phyloP scores from a whole-genome alignment of 1,140 invertebrate species.

The Scaptomyza montana region DNA sequence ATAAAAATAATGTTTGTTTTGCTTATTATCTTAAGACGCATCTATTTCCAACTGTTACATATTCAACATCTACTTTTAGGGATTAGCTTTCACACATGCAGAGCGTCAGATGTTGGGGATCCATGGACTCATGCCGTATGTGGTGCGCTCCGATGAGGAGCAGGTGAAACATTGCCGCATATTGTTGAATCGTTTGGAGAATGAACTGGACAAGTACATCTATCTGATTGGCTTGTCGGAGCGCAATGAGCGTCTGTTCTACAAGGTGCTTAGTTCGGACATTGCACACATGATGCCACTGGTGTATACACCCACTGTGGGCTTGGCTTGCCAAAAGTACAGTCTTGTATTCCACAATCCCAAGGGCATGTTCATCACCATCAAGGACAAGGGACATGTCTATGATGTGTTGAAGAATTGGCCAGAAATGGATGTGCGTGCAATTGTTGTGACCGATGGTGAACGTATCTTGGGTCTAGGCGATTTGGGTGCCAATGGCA shows the following conservation, averaged over 20 bases:
- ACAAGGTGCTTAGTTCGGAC: slow-evolving; percentile 94
- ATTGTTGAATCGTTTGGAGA: slow-evolving; percentile 90
- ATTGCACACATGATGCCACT: slow-evolving; percentile 94
- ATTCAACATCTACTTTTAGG: no score
- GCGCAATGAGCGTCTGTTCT: slow-evolving; percentile 97
- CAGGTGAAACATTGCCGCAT: slow-evolving; percentile 90
- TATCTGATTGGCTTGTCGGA: slow-evolving; percentile 92
- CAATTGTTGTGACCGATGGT: slow-evolving; percentile 97
- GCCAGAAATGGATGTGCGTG: slow-evolving; percentile 90
- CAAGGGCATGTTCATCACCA: slow-evolving; percentile 97
- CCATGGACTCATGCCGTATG: slow-evolving; percentile 92
- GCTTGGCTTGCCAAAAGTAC: slow-evolving; percentile 89
- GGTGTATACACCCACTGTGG: slow-evolving; percentile 84
- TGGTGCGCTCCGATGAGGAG: slow-evolving; percentile 93
- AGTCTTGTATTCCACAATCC: slow-evolving; percentile 85
- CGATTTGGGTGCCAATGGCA: slow-evolving; percentile 96
- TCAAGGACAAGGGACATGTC: slow-evolving; percentile 97
- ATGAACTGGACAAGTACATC: slow-evolving; percentile 94
- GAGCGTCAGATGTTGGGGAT: slow-evolving; percentile 94
- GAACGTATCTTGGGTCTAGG: slow-evolving; percentile 97
- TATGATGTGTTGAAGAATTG: slow-evolving; percentile 89
- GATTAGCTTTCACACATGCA: slow-evolving; percentile 84
- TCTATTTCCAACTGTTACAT: no score
- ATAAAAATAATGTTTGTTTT: no score
- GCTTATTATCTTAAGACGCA: no score